These are phyloP conservation scores for Scolopax bukidnonensis DNA, from an alignment of 2,797 vertebrate genomes.

Conservation along the genomic window DNA sequence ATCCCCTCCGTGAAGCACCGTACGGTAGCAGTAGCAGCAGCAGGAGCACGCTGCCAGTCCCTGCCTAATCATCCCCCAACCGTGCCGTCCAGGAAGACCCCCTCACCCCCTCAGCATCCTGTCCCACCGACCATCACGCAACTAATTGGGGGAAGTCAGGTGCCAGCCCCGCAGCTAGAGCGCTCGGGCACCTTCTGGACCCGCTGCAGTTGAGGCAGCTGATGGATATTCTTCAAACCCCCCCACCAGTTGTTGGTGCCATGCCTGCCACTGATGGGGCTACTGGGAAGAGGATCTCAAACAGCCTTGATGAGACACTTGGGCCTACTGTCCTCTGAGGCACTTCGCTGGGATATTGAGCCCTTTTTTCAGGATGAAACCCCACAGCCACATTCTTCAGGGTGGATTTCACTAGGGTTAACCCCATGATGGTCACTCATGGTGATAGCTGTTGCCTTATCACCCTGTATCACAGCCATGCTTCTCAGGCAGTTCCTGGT, in stretches of 20 bases:
- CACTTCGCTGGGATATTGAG: background rate
- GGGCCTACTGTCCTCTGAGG: background rate
- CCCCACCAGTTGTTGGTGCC: background rate
- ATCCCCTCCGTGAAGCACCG: constrained; percentile 47
- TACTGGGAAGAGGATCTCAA: background rate
- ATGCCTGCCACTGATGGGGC: background rate
- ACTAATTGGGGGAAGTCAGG: background rate
- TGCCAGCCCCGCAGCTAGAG: background rate
- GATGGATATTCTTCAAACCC: background rate
- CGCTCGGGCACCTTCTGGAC: rapidly evolving
- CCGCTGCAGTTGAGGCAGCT: background rate
- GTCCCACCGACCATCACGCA: background rate
- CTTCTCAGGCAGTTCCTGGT: background rate
- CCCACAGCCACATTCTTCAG: background rate
- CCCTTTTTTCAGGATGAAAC: background rate
- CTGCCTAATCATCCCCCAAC: constrained; percentile 45
- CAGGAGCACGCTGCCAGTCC: constrained; percentile 54
- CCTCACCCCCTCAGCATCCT: background rate
- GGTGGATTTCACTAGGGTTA: background rate
- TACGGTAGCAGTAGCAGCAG: constrained; percentile 49
- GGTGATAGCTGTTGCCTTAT: background rate
- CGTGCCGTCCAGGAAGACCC: background rate
- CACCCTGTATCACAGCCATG: rapidly evolving
- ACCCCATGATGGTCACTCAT: background rate
- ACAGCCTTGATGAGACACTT: background rate